Evolutionary conservation across 1,140 invertebrate genomes (phyloP).

Genomic region (Spodoptera frugiperda): DNA sequence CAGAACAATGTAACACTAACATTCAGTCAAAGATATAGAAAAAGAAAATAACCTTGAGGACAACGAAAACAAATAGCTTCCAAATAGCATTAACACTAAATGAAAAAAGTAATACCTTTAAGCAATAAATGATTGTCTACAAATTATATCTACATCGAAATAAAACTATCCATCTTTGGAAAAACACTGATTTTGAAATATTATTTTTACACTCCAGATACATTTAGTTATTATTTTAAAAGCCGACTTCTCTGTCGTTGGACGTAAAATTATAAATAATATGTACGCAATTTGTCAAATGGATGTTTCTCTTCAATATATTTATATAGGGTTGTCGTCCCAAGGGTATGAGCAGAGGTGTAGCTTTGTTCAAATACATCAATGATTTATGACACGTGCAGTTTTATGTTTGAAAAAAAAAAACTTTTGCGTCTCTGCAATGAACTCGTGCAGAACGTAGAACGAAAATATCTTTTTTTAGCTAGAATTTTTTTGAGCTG

Average conservation of each 20-base stretch:
- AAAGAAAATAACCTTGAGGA: no score
- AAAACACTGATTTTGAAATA: constrained; percentile 16
- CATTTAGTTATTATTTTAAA: constrained; percentile 40
- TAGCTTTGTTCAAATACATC: background rate
- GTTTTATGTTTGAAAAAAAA: background rate
- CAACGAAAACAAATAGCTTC: no score
- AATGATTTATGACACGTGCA: background rate
- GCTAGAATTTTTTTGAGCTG: no score
- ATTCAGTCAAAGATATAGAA: no score
- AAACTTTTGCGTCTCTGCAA: no score
- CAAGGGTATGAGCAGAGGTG: background rate
- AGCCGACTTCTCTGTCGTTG: background rate
- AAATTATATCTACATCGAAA: background rate
- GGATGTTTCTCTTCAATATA: constrained; percentile 16
- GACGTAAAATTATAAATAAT: constrained; percentile 23
- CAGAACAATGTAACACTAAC: no score
- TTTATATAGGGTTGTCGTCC: background rate
- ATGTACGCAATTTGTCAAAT: constrained; percentile 15
- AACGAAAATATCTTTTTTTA: no score
- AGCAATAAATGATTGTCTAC: no score
- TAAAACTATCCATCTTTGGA: background rate
- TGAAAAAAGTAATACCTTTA: no score
- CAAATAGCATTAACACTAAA: no score
- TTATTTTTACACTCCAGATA: constrained; percentile 1
- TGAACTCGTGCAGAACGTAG: no score